Evolutionary conservation across 2,888 invertebrate species (phyloP), one percentile per base, ranked within the genome.

Genomic region (Hydrotaea cyrtoneurina): DNA sequence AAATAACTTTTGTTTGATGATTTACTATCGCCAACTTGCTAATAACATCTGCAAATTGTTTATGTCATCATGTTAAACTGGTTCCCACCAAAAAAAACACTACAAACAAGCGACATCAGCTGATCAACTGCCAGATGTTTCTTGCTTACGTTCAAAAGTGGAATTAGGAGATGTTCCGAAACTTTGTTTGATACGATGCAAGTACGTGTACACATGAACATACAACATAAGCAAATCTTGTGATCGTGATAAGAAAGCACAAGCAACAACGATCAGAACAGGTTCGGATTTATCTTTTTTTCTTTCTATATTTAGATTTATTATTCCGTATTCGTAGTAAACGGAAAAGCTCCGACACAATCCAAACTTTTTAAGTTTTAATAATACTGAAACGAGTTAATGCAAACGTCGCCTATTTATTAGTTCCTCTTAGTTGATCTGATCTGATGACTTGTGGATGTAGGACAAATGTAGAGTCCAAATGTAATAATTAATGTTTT

Each of bases 51-150:
- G 5, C 62, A 62, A 31, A 62, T 17, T 26, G 15, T 57, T 21
- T 57, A 11, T 11, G 1, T 5, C 21, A 57, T 21, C 55, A 57
- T 57, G 7, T 21, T 13, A 57, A 57, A 21, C 55, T 21, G 23
- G 55, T 57, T 17, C 26, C 26, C 5, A n/a, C 2, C 15, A 15
- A 62, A 62, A 31, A 62, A 62, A 31, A 31, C 31, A 62, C 15
- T n/a, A 0, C 15, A 15, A 62, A 62, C 62, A 62, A 62, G n/a
- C 0, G 19, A 1, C 21, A 69, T 46, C 69, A 69, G 69, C 69
- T 69, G 69, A 69, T 69, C 62, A n/a, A 26, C 26, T 15, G 39
- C 26, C 59, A 62, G 31, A 50, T 50, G 50, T 50, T 50, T 15
- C 11, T 50, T 50, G 15, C 4, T 2, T 50, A 4, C 10, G 1